These are phyloP conservation scores for Gambusia holbrooki DNA, from an alignment of 2,113 vertebrate genomes.

Conservation along the genomic window DNA sequence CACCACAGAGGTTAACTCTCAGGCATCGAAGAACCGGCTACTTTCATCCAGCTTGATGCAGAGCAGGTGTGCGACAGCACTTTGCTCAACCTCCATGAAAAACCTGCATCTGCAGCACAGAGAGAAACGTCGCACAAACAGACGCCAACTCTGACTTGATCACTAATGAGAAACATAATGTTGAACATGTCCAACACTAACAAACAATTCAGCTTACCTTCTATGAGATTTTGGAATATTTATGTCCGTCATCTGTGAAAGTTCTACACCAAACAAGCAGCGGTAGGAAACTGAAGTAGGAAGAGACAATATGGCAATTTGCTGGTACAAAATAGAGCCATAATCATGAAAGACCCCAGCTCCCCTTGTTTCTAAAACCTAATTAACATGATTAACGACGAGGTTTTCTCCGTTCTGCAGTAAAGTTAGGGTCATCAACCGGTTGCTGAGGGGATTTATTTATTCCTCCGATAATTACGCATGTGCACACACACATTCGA, in stretches of 20 bases:
- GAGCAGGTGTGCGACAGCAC: too few species aligned
- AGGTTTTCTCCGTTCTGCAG: not conserved
- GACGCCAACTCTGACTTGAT: too few species aligned
- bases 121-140: too few species aligned
- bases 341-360: not conserved
- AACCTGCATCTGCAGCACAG: too few species aligned
- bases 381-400: not conserved
- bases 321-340: not conserved
- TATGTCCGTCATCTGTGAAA: not conserved
- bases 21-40: too few species aligned
- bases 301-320: not conserved
- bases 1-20: too few species aligned
- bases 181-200: too few species aligned
- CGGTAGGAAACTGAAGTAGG: not conserved
- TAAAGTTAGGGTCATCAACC: constrained; percentile 1
- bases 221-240: not conserved
- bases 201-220: too few species aligned
- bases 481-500: constrained; percentile 18
- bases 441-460: constrained; percentile 2
- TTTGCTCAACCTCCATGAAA: too few species aligned
- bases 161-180: too few species aligned
- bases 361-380: not conserved
- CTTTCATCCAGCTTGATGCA: too few species aligned
- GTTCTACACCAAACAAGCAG: not conserved
- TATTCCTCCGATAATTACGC: constrained; percentile 19